These are phyloP conservation scores for Dunckerocampus dactyliophorus DNA, from an alignment of 2,113 vertebrate genomes.

Conservation along the genomic window DNA sequence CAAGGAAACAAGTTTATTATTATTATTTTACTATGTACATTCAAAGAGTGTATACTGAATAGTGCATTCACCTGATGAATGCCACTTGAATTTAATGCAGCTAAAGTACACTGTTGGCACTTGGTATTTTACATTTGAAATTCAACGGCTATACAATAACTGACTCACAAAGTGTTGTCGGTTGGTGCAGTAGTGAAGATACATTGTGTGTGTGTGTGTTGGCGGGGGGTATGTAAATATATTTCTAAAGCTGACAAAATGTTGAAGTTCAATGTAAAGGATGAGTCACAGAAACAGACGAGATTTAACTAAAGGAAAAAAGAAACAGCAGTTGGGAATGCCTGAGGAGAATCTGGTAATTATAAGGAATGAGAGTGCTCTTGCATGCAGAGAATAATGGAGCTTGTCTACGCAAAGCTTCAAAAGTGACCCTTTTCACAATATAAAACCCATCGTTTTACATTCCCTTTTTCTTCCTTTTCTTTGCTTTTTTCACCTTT, in stretches of 20 bases:
- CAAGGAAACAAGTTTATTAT: not conserved
- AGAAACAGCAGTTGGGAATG: constrained; percentile 10
- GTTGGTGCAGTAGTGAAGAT: constrained; percentile 26
- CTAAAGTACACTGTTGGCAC: not conserved
- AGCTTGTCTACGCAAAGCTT: constrained; percentile 4
- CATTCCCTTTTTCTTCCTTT: constrained; percentile 12
- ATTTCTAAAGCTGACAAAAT: constrained; percentile 24
- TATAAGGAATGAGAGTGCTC: constrained; percentile 34
- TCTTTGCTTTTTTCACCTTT: not conserved
- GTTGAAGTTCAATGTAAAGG: constrained; percentile 14
- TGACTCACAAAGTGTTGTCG: not conserved
- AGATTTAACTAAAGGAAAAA: constrained; percentile 5
- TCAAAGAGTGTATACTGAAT: not conserved
- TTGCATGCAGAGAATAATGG: constrained; percentile 40
- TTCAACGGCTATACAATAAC: not conserved
- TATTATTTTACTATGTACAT: not conserved
- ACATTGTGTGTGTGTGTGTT: constrained; percentile 23
- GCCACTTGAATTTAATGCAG: not conserved
- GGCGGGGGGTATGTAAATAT: constrained; percentile 7
- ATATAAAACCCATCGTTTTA: not conserved
- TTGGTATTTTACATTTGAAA: not conserved
- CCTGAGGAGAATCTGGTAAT: constrained; percentile 34
- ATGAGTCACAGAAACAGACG: constrained; percentile 15
- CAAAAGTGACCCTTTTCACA: not conserved
- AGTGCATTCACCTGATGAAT: not conserved